Evolutionary conservation across 2,888 invertebrate species (phyloP).

Genomic region (Spilosoma lubricipeda): DNA sequence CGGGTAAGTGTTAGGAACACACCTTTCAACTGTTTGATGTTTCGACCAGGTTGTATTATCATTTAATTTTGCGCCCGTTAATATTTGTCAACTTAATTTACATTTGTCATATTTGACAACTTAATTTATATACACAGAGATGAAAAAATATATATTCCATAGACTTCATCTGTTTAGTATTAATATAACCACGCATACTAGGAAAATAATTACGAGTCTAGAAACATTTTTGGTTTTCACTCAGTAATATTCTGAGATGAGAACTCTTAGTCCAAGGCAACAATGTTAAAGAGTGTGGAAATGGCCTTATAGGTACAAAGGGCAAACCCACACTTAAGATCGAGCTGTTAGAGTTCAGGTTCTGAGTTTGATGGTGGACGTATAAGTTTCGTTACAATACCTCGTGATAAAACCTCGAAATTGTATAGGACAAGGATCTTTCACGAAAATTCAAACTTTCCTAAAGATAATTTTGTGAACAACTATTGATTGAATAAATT

Average conservation of each 20-base stretch:
- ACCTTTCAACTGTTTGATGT: no score
- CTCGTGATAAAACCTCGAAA: constrained; percentile 16
- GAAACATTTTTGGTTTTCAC: constrained; percentile 16
- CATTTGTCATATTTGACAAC: no score
- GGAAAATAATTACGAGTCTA: background rate
- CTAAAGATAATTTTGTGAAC: no score
- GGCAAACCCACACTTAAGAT: constrained; percentile 59
- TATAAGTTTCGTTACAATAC: constrained; percentile 22
- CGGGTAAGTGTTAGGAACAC: no score
- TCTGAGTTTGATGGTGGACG: constrained; percentile 32
- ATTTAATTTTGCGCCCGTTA: no score
- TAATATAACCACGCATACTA: no score
- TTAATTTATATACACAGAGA: no score
- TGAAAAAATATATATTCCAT: no score
- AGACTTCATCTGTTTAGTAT: no score
- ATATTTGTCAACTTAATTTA: no score
- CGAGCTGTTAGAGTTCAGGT: constrained; percentile 43
- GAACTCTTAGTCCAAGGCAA: constrained; percentile 35
- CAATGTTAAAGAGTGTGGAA: constrained; percentile 37
- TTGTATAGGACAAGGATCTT: constrained; percentile 6
- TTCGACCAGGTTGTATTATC: no score
- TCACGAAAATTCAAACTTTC: background rate
- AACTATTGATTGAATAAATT: no score
- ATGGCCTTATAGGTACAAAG: constrained; percentile 54
- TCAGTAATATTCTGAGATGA: constrained; percentile 21